Evolutionary conservation across 2,888 invertebrate species (phyloP).

Genomic region (Strigamia crassipes): DNA sequence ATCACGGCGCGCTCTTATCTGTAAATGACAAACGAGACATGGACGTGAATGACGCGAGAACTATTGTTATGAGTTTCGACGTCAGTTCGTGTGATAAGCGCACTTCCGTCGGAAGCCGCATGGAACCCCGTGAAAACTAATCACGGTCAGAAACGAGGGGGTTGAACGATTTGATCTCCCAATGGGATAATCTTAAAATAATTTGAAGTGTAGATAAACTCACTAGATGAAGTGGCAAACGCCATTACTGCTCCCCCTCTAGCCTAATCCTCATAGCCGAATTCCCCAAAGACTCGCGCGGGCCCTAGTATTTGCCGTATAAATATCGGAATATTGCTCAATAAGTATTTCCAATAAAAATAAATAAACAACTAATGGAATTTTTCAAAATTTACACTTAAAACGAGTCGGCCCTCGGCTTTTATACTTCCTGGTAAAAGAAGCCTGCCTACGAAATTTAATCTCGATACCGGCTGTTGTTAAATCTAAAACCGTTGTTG

Average conservation of each 20-base stretch:
- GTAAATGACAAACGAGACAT: neutral
- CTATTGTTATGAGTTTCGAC: neutral
- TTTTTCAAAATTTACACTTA: too few relatives aligned
- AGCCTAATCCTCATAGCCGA: neutral
- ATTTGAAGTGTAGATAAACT: constrained; percentile 29
- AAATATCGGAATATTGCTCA: neutral
- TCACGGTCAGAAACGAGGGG: constrained; percentile 19
- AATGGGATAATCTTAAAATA: constrained; percentile 24
- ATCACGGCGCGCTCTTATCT: neutral
- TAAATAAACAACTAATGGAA: too few relatives aligned
- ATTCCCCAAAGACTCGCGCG: neutral
- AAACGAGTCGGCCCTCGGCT: too few relatives aligned
- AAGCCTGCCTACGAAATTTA: too few relatives aligned
- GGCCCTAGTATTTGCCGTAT: neutral
- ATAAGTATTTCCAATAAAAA: too few relatives aligned
- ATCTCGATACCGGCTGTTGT: too few relatives aligned
- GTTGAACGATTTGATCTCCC: constrained; percentile 8
- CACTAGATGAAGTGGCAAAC: constrained; percentile 29
- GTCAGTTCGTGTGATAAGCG: neutral
- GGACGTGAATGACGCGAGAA: neutral
- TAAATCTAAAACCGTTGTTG: too few relatives aligned
- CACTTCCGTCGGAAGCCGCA: constrained; percentile 25
- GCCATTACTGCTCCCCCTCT: constrained; percentile 4
- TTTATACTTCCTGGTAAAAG: too few relatives aligned
- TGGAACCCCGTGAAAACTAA: neutral